Evolutionary conservation across 2,888 invertebrate genomes (phyloP).

Genomic region (Tachina fera): DNA sequence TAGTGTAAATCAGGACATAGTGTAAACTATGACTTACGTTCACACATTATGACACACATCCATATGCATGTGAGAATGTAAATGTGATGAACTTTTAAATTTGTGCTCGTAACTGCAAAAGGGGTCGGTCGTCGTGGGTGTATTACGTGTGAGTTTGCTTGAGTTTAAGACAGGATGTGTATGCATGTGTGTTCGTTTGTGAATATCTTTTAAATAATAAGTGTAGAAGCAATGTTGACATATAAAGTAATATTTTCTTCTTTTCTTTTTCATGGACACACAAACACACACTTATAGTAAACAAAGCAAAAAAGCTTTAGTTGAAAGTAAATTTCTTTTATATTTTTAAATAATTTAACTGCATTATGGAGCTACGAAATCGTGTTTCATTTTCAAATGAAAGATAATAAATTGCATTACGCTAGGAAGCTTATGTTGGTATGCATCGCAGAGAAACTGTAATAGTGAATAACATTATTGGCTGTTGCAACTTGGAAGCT

Average conservation of each 20-base stretch:
- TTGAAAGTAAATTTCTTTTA: constrained; percentile 45
- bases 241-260: constrained; percentile 26
- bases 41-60: background rate
- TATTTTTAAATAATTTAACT: constrained; percentile 54
- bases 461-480: background rate
- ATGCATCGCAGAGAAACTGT: background rate
- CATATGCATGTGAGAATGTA: background rate
- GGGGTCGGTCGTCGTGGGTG: constrained; percentile 20
- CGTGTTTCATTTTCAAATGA: constrained; percentile 25
- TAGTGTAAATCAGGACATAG: too few species aligned
- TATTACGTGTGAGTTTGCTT: background rate
- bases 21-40: too few species aligned
- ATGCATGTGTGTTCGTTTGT: background rate
- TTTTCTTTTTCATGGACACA: background rate
- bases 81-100: constrained; percentile 7
- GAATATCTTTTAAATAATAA: constrained; percentile 24
- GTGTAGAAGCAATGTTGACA: constrained; percentile 44
- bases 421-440: constrained; percentile 21
- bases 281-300: background rate
- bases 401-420: constrained; percentile 36
- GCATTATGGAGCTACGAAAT: constrained; percentile 48
- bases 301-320: background rate
- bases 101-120: constrained; percentile 25
- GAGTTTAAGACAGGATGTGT: background rate
- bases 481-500: background rate